phyloP scores from a whole-genome alignment of 2,797 vertebrate genomes.

The Hafferia zeledoni region DNA sequence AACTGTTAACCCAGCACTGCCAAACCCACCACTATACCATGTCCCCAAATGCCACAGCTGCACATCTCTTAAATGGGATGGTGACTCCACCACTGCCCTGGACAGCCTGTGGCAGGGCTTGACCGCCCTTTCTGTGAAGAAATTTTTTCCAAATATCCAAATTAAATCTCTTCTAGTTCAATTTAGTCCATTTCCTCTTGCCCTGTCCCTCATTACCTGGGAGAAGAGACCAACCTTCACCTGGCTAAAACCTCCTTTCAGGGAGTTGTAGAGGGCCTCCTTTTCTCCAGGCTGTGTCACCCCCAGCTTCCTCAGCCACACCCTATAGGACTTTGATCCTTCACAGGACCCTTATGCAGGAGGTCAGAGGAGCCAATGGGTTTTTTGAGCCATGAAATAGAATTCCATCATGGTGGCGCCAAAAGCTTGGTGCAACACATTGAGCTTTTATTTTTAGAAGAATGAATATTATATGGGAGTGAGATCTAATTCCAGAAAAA shows the following conservation, averaged over 20 bases:
- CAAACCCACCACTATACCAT: not conserved
- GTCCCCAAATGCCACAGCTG: not conserved
- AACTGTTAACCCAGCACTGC: not conserved
- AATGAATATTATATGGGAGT: not conserved
- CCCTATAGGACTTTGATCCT: not conserved
- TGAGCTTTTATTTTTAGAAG: not conserved
- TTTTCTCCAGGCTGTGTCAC: not conserved
- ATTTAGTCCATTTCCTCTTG: not conserved
- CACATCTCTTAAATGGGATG: not conserved
- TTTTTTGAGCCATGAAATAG: not conserved
- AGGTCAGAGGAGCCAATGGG: not conserved
- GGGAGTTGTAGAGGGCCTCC: too few relatives aligned
- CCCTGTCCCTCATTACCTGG: too few relatives aligned
- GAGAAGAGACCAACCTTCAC: too few relatives aligned
- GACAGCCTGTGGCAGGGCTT: not conserved
- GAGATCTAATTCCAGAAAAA: not conserved
- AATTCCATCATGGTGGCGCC: not conserved
- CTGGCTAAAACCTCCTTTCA: too few relatives aligned
- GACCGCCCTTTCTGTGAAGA: not conserved
- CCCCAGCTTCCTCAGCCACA: not conserved
- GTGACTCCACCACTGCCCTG: not conserved
- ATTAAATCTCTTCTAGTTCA: accelerated
- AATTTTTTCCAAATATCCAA: not conserved
- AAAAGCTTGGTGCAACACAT: not conserved
- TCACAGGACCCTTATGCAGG: not conserved